A percentile compares a stretch with the other conserved stretches of the same genome.
Evolutionary conservation across 2,113 vertebrate species (phyloP).

Genomic region (Emberiza fucata): DNA sequence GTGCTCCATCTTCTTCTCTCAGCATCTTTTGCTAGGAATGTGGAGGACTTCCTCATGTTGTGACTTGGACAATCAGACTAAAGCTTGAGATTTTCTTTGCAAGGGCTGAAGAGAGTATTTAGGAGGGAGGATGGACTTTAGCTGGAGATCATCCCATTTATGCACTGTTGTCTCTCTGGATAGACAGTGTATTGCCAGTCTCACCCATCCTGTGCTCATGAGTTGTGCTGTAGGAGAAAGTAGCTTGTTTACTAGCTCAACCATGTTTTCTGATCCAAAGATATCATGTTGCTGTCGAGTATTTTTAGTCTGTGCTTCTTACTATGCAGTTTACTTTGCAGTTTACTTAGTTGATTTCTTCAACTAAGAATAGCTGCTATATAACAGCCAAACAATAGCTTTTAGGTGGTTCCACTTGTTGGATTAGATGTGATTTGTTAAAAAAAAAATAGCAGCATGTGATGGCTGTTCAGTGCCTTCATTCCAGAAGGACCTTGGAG

Average conservation of each 20-base stretch:
- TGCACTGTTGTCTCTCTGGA: background rate
- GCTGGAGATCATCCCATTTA: background rate
- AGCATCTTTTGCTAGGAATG: background rate
- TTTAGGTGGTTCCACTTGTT: background rate
- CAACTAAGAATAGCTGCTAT: background rate
- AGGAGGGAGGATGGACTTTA: background rate
- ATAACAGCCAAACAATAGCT: background rate
- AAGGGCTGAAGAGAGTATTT: background rate
- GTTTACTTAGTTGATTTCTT: slow-evolving; percentile 8
- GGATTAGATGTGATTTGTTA: background rate
- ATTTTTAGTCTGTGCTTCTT: slow-evolving; percentile 41
- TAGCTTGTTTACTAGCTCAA: background rate
- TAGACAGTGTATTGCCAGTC: background rate
- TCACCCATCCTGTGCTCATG: background rate
- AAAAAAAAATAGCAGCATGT: background rate
- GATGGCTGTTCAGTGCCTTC: background rate
- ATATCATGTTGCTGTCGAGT: slow-evolving; percentile 7
- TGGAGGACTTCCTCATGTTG: background rate
- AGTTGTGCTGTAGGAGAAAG: background rate
- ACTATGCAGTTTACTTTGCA: slow-evolving; percentile 5
- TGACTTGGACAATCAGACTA: background rate
- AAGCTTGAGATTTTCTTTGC: background rate
- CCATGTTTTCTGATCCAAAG: slow-evolving; percentile 1
- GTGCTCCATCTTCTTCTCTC: background rate
- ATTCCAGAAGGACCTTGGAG: background rate